Conservation (phyloP, 2,113 vertebrate genomes). For the Raja brachyura region DNA sequence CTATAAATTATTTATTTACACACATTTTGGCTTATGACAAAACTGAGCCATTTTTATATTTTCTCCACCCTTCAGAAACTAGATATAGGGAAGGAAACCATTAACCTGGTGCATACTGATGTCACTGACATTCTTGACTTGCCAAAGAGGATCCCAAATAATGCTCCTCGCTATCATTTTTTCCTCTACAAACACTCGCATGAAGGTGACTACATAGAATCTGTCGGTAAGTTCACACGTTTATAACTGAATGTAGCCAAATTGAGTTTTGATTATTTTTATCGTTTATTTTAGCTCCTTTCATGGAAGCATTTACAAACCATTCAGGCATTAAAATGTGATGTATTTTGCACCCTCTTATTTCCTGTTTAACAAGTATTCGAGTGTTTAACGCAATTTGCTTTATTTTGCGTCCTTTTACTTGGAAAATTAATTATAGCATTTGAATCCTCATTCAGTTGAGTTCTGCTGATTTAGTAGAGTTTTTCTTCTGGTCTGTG, state of each 20-base stretch:
- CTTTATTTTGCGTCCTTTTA: not conserved
- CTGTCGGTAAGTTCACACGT: conserved; percentile 70
- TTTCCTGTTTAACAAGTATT: not conserved
- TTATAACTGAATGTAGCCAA: not conserved
- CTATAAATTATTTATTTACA: not conserved
- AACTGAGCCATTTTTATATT: not conserved
- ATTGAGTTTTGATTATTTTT: not conserved
- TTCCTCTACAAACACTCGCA: conserved; percentile 90
- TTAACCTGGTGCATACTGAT: conserved; percentile 85
- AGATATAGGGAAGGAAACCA: conserved; percentile 84
- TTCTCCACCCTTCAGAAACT: conserved; percentile 63
- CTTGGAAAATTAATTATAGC: too few species aligned
- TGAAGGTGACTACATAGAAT: conserved; percentile 82
- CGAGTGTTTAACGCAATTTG: not conserved
- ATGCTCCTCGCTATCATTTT: conserved; percentile 90
- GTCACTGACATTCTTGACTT: conserved; percentile 79
- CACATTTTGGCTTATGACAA: not conserved
- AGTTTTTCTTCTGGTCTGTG: not conserved
- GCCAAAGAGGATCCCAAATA: conserved; percentile 77
- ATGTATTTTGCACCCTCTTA: not conserved
- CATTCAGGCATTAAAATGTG: not conserved
- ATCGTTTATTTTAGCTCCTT: not conserved
- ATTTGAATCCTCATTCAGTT: not conserved
- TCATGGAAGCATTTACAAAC: not conserved
- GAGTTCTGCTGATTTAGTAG: not conserved